Evolutionary conservation across 92 coral and sea anemone genomes (phyloP), one percentile per base, ranked within the genome.

Genomic region (Siderastrea radians): DNA sequence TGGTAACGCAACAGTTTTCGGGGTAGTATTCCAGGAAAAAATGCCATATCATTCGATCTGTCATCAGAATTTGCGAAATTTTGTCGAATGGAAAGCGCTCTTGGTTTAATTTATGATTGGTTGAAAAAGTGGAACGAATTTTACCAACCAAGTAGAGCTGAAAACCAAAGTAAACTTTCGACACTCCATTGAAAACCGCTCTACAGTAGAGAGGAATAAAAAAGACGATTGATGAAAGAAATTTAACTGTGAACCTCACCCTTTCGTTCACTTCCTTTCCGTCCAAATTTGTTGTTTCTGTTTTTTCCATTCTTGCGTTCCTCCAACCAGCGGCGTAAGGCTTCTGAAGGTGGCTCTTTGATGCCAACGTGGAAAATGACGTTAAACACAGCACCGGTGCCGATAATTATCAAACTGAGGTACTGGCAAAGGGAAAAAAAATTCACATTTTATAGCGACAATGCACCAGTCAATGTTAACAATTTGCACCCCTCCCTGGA

Each of bases 341-440:
- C 94, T 19, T 91, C 91, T 7, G 96, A 93, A 3, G 90, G 93
- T 4, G 96, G 98, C 77, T 95, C 98, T 59, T 89, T 91, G 87
- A 91, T 83, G 46, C 87, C 86, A 58, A 86, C 74, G 66, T 95
- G 98, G 74, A 95, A 95, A 26, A 95, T 78, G 19, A 95, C 71
- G 88, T 95, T 95, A 66, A 89, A 93, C 3, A 95, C 67, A 50
- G 84, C 77, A 2, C 98, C 98, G 8, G 95, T 88, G 47, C 91
- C 94, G 17, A 93, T 60, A 8, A 95, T 72, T 45, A 95, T 93
- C 9, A 95, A 91, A 13, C 91, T 84, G 17, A 95, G 80, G 48
- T 93, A 95, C 97, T 90, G 81, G 17, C 75, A 84, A 63, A 19
- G 44, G 44, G 45, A 61, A 14, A 74, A 19, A 49, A 83, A n/a